Evolutionary conservation across 2,113 vertebrate genomes (phyloP).

Genomic region (Plestiodon gilberti): DNA sequence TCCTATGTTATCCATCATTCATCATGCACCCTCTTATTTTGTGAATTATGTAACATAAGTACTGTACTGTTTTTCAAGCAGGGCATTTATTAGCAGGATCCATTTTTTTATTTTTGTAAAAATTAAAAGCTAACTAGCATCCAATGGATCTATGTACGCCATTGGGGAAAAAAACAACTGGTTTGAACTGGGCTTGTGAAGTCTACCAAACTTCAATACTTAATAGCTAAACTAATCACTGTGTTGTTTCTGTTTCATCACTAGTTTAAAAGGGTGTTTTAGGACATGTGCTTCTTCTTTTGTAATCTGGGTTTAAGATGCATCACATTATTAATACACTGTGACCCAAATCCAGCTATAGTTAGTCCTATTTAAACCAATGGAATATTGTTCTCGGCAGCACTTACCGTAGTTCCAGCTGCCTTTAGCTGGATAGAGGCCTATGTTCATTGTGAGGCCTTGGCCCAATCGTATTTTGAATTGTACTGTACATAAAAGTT

Average conservation of each 20-base stretch:
- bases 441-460: background rate
- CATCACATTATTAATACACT: background rate
- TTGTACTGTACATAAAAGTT: background rate
- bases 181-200: slow-evolving; percentile 51
- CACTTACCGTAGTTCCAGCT: background rate
- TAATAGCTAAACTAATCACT: slow-evolving; percentile 45
- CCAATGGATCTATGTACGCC: slow-evolving; percentile 32
- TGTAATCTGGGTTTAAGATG: background rate
- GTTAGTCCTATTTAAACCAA: background rate
- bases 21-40: slow-evolving; percentile 52
- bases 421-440: background rate
- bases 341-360: background rate
- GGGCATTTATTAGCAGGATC: slow-evolving; percentile 51
- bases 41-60: slow-evolving; percentile 60
- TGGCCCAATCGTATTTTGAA: background rate
- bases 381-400: background rate
- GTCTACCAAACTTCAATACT: slow-evolving; percentile 22
- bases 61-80: slow-evolving; percentile 43
- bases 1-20: slow-evolving; percentile 35
- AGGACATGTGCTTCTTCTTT: background rate
- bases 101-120: slow-evolving; percentile 26
- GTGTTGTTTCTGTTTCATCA: background rate
- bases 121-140: background rate
- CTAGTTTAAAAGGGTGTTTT: slow-evolving; percentile 18
- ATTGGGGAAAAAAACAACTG: slow-evolving; percentile 40